phyloP scores from a whole-genome alignment of 2,113 vertebrate species.

The Salvelinus fontinalis region DNA sequence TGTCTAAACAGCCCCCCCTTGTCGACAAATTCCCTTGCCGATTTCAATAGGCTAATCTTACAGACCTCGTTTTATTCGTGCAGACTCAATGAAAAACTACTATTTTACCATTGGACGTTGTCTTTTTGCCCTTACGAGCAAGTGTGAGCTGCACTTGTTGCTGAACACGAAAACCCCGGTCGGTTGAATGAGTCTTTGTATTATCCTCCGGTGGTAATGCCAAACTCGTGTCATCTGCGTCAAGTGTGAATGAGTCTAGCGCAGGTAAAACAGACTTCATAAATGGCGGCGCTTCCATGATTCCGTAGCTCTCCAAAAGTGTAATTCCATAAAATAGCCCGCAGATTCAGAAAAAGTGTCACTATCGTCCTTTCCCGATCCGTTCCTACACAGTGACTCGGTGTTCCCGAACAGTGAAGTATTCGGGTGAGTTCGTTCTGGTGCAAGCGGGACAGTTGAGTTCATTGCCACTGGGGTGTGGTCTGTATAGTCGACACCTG shows the following conservation, averaged over 20 bases:
- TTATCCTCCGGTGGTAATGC: slow-evolving; percentile 57
- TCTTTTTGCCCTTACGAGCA: slow-evolving; percentile 49
- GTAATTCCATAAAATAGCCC: background rate
- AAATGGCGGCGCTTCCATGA: slow-evolving; percentile 50
- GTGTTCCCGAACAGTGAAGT: too few species aligned
- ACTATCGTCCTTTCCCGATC: too few species aligned
- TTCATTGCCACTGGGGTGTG: background rate
- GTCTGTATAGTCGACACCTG: background rate
- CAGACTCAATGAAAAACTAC: background rate
- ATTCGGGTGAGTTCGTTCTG: too few species aligned
- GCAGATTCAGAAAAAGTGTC: background rate
- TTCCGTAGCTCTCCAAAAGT: background rate
- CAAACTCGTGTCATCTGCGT: slow-evolving; percentile 58
- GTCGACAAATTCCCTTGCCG: too few species aligned
- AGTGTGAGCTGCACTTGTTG: slow-evolving; percentile 73
- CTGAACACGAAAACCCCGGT: slow-evolving; percentile 54
- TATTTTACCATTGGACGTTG: slow-evolving; percentile 54
- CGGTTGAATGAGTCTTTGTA: background rate
- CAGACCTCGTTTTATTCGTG: background rate
- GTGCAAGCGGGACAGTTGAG: background rate
- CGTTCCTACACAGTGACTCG: too few species aligned
- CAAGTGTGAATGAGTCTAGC: slow-evolving; percentile 9
- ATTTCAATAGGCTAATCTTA: background rate
- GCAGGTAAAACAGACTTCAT: slow-evolving; percentile 51
- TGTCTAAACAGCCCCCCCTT: too few species aligned